phyloP scores from a whole-genome alignment of 2,113 vertebrate genomes.

The Lathamus discolor region DNA sequence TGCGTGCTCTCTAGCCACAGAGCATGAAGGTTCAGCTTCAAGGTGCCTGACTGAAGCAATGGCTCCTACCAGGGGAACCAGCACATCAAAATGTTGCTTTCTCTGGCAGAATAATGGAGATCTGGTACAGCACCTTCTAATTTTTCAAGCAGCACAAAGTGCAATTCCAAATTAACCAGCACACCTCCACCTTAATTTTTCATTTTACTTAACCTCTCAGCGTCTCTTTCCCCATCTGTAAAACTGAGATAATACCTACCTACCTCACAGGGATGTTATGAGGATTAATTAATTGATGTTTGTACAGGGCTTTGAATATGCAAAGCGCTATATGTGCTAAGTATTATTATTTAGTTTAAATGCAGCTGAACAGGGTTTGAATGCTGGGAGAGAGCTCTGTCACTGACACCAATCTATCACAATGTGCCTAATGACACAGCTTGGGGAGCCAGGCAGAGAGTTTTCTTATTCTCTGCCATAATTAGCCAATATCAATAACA shows the following conservation, averaged over 20 bases:
- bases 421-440: constrained; percentile 48
- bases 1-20: not conserved
- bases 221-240: constrained; percentile 66
- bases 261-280: constrained; percentile 66
- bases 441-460: not conserved
- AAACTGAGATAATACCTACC: constrained; percentile 69
- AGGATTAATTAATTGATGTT: constrained; percentile 72
- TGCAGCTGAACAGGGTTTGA: constrained; percentile 37
- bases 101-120: constrained; percentile 37
- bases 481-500: constrained; percentile 55
- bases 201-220: constrained; percentile 65
- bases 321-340: constrained; percentile 52
- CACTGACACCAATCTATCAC: constrained; percentile 55
- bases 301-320: constrained; percentile 67
- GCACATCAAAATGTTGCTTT: constrained; percentile 41
- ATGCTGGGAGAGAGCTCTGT: constrained; percentile 43
- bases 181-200: constrained; percentile 58
- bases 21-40: not conserved
- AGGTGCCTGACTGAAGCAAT: not conserved
- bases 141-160: constrained; percentile 65
- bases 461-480: constrained; percentile 48
- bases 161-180: constrained; percentile 67
- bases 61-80: constrained; percentile 13
- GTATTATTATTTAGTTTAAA: constrained; percentile 64
- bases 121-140: constrained; percentile 56